phyloP scores from a whole-genome alignment of 2,113 vertebrate genomes.

The Mesoclemmys tuberculata region DNA sequence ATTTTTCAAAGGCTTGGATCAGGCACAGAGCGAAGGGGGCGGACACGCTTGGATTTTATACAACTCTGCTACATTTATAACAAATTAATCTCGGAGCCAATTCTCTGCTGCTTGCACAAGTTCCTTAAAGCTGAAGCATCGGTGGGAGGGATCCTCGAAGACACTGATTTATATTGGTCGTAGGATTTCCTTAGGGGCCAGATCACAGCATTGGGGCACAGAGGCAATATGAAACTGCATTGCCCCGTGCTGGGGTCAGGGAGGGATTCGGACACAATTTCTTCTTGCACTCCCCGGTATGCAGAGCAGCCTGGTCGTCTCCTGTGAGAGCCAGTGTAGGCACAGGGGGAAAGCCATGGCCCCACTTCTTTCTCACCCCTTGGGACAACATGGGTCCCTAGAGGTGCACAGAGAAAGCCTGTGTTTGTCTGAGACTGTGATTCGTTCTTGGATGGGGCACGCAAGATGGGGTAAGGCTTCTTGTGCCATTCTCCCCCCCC shows the following conservation, averaged over 20 bases:
- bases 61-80: not conserved
- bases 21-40: not conserved
- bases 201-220: not conserved
- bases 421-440: not conserved
- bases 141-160: not conserved
- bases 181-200: not conserved
- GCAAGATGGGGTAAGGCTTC: not conserved
- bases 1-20: not conserved
- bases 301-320: not conserved
- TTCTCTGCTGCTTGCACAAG: not conserved
- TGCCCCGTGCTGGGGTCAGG: not conserved
- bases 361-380: not conserved
- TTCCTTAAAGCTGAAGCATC: not conserved
- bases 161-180: not conserved
- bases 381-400: not conserved
- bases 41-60: not conserved
- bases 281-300: not conserved
- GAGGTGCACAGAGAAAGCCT: not conserved
- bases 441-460: not conserved
- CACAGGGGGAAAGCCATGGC: not conserved
- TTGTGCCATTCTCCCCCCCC: not conserved
- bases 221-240: not conserved
- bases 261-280: not conserved
- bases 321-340: not conserved
- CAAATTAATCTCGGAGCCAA: not conserved